Percentiles rank a stretch among this genome's conserved stretches.
These are phyloP conservation scores for Littorina saxatilis DNA, from an alignment of 1,140 invertebrate species.

Conservation along the genomic window DNA sequence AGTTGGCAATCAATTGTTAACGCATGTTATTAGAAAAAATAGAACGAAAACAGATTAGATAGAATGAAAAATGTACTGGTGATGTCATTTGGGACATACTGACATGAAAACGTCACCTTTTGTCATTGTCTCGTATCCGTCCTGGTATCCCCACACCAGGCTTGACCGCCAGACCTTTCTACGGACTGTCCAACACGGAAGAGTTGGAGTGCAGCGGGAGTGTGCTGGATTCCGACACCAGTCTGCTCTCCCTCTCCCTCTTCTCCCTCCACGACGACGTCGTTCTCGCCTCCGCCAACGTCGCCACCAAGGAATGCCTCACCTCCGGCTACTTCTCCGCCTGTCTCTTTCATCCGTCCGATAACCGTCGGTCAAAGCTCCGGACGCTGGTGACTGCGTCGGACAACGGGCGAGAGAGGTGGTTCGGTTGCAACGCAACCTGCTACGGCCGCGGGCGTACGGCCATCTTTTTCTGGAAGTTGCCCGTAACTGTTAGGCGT, in stretches of 20 bases:
- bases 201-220: conserved; percentile 11
- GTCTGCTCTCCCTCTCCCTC: conserved; percentile 18
- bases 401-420: not conserved
- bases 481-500: too few relatives aligned
- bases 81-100: too few relatives aligned
- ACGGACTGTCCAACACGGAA: not conserved
- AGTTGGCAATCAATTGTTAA: too few relatives aligned
- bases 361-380: not conserved
- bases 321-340: not conserved
- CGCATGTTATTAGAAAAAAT: too few relatives aligned
- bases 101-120: too few relatives aligned
- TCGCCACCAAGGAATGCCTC: conserved; percentile 1
- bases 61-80: too few relatives aligned
- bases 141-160: not conserved
- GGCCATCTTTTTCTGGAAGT: not conserved
- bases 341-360: conserved; percentile 12
- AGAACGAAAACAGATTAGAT: too few relatives aligned
- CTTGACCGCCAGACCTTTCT: not conserved
- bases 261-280: conserved; percentile 16
- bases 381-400: not conserved
- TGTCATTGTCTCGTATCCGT: too few relatives aligned
- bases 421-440: conserved; percentile 3
- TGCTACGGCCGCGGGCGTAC: not conserved
- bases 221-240: not conserved
- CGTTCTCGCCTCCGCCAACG: conserved; percentile 15